phyloP scores from a whole-genome alignment of 2,113 vertebrate species.

The Jacana jacana region DNA sequence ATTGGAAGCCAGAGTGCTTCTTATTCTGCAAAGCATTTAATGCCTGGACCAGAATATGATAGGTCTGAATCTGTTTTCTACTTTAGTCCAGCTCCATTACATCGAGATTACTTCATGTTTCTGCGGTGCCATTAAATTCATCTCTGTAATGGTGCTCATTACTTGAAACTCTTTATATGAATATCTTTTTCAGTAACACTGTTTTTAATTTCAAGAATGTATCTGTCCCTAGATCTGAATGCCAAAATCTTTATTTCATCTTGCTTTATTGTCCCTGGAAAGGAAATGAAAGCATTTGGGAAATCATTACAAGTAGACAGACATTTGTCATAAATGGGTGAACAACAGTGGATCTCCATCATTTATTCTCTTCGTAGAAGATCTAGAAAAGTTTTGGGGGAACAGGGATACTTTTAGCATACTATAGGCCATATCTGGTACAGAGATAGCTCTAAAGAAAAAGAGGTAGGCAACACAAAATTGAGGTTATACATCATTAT shows the following conservation, averaged over 20 bases:
- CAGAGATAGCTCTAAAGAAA: background rate
- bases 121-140: background rate
- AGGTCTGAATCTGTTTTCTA: background rate
- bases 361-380: background rate
- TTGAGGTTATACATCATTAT: background rate
- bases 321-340: background rate
- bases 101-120: constrained; percentile 23
- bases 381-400: background rate
- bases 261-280: background rate
- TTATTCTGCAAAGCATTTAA: background rate
- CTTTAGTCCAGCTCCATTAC: background rate
- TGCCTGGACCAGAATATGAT: background rate
- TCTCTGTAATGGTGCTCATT: constrained; percentile 2
- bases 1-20: background rate
- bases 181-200: background rate
- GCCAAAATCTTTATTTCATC: background rate
- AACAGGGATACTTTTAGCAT: background rate
- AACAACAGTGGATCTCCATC: background rate
- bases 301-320: background rate
- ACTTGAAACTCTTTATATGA: background rate
- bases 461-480: background rate
- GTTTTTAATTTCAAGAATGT: constrained; percentile 33
- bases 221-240: background rate
- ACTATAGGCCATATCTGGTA: background rate
- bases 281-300: background rate